These are phyloP conservation scores for Acholoe squamosa DNA, from an alignment of 2,888 invertebrate genomes.

Conservation along the genomic window DNA sequence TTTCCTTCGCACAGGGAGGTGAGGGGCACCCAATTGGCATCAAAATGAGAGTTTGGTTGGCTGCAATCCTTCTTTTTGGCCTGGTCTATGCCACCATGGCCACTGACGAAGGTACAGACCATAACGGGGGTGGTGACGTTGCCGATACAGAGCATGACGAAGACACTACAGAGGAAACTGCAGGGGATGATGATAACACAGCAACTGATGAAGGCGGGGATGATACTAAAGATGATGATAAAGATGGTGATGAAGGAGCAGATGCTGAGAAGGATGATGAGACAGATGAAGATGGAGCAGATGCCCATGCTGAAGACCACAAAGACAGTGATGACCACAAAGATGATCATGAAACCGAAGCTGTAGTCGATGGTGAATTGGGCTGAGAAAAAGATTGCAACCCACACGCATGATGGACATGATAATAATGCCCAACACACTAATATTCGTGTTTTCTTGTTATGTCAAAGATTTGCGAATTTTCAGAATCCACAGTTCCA, in stretches of 20 bases:
- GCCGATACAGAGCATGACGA: background rate
- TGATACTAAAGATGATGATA: background rate
- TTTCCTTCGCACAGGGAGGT: background rate
- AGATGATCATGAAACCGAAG: background rate
- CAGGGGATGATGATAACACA: background rate
- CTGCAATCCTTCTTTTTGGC: background rate
- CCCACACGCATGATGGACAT: background rate
- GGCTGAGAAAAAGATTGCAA: background rate
- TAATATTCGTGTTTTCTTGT: too few relatives aligned
- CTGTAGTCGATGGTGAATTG: background rate
- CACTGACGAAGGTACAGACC: background rate
- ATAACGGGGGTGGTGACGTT: background rate
- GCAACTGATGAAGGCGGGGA: background rate
- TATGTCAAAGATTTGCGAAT: too few relatives aligned
- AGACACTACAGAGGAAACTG: background rate
- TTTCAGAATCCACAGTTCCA: too few relatives aligned
- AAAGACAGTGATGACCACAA: background rate
- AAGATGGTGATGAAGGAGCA: background rate
- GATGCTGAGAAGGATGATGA: background rate
- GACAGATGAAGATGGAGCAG: background rate
- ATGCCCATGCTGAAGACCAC: background rate
- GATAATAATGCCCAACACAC: background rate
- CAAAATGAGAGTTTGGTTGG: constrained; percentile 8
- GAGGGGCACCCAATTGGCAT: background rate
- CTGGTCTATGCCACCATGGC: constrained; percentile 24